A percentile compares a stretch with the other conserved stretches of the same genome.
Evolutionary conservation across 2,888 invertebrate genomes (phyloP).

Genomic region (Phanerotoma sp.): DNA sequence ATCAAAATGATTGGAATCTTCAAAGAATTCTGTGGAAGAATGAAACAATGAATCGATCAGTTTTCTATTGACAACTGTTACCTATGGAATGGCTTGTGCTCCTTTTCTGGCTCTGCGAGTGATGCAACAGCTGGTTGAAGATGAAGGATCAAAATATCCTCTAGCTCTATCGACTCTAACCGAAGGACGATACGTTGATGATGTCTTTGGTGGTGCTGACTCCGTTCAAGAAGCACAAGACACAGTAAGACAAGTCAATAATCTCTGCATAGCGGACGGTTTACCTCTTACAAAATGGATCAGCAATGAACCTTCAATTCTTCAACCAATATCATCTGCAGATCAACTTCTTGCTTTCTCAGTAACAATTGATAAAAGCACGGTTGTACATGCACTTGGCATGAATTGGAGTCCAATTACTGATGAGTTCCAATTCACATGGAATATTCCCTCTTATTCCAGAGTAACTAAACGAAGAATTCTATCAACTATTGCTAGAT

Average conservation of each 20-base stretch:
- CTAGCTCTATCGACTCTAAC: constrained; percentile 1
- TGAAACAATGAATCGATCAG: neutral
- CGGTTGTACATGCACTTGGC: neutral
- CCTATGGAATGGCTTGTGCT: constrained; percentile 5
- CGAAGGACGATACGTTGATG: constrained; percentile 25
- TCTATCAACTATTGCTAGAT: too few species aligned
- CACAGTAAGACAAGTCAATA: neutral
- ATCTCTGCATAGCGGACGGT: constrained; percentile 21
- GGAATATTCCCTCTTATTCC: too few species aligned
- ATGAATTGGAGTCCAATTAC: too few species aligned
- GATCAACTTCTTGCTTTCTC: neutral
- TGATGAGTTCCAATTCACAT: too few species aligned
- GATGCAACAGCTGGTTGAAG: neutral
- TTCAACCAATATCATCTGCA: neutral
- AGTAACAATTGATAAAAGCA: too few species aligned
- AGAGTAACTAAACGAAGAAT: too few species aligned
- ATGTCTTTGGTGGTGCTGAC: constrained; percentile 22
- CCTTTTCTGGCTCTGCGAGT: neutral
- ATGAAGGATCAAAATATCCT: constrained; percentile 6
- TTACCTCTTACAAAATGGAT: neutral
- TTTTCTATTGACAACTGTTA: constrained; percentile 1
- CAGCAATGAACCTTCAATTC: neutral
- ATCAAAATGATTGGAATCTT: neutral
- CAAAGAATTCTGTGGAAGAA: constrained; percentile 9
- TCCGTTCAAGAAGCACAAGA: neutral